Evolutionary conservation across 2,888 invertebrate species (phyloP), one percentile per base, ranked within the genome.

Genomic region (Cancer borealis): DNA sequence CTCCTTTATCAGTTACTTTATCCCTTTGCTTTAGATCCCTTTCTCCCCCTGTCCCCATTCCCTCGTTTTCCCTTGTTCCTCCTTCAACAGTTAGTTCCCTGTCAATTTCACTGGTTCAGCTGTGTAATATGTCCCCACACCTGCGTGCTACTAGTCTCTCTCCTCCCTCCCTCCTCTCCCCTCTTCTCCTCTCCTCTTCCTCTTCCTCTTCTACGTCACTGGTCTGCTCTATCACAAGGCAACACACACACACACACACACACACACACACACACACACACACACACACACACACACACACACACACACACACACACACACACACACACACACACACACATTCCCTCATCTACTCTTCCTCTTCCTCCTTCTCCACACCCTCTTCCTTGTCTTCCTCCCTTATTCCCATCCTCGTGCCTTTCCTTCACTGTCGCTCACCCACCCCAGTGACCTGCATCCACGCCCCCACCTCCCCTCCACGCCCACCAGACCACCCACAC

Each of bases 131-230:
- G 73, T 17, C 6, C 21, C 5, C 73, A 73, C 73, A 73, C 73
- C 14, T 21, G 6, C 73, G 2, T 21, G 21, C 26, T n/a, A 6
- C 14, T 5, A 73, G n/a, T n/a, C 54, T 17, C 73, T n/a, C 73
- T 8, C 73, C 21, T 6, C n/a, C 73, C 14, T 0, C 8, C 66
- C 66, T 0, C 66, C 8, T n/a, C 6, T 60, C 54, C 26, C 54
- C 91, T 47, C n/a, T 54, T 60, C n/a, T 30, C 54, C 49, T 54
- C n/a, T 54, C 39, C 91, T 91, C 49, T 91, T 60, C n/a, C n/a
- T 54, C 91, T 54, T 30, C 54, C 49, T 54, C n/a, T 54, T 90
- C 46, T 49, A 14, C n/a, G n/a, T 17, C 49, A 1, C 87, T 30
- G 30, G 6, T 14, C 17, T 1, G 5, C 39, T 87, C 87, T 1